These are phyloP conservation scores for Astropecten irregularis DNA, from an alignment of 53 echinoderm and acorn worm species.

Conservation along the genomic window DNA sequence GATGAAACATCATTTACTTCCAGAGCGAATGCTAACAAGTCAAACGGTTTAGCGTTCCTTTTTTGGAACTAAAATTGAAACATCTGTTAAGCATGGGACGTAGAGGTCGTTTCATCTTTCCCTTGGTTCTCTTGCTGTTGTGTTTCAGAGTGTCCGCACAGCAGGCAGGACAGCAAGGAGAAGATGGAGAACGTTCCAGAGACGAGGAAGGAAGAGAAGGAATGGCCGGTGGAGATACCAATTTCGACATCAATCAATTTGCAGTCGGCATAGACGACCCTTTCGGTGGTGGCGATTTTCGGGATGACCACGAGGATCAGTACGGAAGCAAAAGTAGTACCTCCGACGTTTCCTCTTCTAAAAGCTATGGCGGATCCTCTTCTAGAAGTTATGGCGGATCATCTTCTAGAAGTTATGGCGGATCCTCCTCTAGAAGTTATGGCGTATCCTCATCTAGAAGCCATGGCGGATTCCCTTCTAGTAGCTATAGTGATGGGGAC, in stretches of 20 bases:
- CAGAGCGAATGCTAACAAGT: too few relatives aligned
- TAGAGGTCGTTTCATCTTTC: too few relatives aligned
- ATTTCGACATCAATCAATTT: background rate
- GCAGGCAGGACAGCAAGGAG: too few relatives aligned
- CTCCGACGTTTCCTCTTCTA: background rate
- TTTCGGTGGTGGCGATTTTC: background rate
- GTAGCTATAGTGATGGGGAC: background rate
- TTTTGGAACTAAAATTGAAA: too few relatives aligned
- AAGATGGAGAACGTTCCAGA: background rate
- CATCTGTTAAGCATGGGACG: too few relatives aligned
- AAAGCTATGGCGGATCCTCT: background rate
- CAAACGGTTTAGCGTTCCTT: too few relatives aligned
- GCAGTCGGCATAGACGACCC: background rate
- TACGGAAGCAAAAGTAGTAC: background rate
- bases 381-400: background rate
- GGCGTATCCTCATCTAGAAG: background rate
- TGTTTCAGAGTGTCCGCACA: too few relatives aligned
- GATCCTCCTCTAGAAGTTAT: background rate
- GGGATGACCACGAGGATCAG: background rate
- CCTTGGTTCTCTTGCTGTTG: too few relatives aligned
- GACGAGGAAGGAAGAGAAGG: background rate
- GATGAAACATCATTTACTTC: too few relatives aligned
- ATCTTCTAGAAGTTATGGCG: background rate
- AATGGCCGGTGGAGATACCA: background rate
- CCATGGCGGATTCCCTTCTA: background rate